Conservation (phyloP, 2,113 vertebrate genomes). For the Falcunculus frontatus region DNA sequence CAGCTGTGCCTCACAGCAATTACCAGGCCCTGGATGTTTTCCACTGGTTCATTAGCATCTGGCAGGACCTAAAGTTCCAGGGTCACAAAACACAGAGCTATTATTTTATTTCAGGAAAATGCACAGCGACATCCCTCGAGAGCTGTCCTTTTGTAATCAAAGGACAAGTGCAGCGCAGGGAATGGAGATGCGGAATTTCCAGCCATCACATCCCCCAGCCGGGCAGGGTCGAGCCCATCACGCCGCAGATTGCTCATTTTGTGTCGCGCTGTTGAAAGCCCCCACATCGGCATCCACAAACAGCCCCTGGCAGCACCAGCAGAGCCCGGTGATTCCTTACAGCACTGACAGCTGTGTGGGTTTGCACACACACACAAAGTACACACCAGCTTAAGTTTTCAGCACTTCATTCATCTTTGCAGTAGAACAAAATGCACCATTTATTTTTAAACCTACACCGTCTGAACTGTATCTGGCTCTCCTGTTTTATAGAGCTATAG, state of each 20-base stretch:
- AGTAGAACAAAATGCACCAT: background rate
- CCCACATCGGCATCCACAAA: background rate
- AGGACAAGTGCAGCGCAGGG: background rate
- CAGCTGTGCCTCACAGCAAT: slow-evolving; percentile 27
- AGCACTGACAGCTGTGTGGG: background rate
- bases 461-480: background rate
- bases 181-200: background rate
- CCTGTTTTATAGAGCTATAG: background rate
- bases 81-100: slow-evolving; percentile 33
- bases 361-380: background rate
- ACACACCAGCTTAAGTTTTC: background rate
- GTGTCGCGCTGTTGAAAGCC: background rate
- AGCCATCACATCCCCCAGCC: background rate
- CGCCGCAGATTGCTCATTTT: background rate
- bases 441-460: background rate
- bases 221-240: background rate
- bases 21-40: slow-evolving; percentile 35
- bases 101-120: slow-evolving; percentile 22
- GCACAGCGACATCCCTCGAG: background rate
- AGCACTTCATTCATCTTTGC: background rate
- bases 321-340: background rate
- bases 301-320: background rate
- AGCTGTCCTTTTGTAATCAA: slow-evolving; percentile 15
- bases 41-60: slow-evolving; percentile 44
- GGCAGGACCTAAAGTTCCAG: slow-evolving; percentile 37